Base-by-base conservation (phyloP, 2,888 invertebrate genomes). In the Galerucella pusilla region DNA sequence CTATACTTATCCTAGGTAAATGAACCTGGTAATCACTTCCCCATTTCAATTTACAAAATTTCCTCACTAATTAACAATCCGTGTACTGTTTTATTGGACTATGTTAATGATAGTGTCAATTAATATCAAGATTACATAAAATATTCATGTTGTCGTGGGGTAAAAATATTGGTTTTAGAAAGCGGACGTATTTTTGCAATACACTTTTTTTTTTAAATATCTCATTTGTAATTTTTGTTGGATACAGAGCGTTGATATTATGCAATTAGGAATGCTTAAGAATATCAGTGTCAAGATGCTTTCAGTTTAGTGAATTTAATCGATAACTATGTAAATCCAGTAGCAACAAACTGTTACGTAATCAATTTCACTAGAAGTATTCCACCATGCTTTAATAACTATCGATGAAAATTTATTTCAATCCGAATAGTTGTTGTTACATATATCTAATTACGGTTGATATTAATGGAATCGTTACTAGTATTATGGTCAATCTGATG, bases 301-400 rank as follows among this genome's bases (percentile, higher is more conserved):
- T 57, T 49, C 57, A 57, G 20, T 57, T 42, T 57, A 20, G 16
- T 57, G 3, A 57, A 57, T 57, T 57, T 20, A 57, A 20, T 57
- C 57, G 57, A 57, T 57, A 57, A 57, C 57, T 57, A 57, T 57
- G 57, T 57, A 57, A 57, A 57, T 57, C 20, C 20, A 20, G 57
- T 57, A 57, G 16, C 57, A 57, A 57, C 57, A 57, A 57, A 57
- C 57, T 20, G 10, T 57, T 57, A 57, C 20, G 57, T 16, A 57
- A 57, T 20, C n/a, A 57, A 57, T 57, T 57, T 57, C 57, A 16
- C 57, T 57, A 16, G 10, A 57, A 57, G 10, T 57, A 57, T 57
- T 57, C 57, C 20, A 42, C 3, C 57, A 20, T 16, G 20, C 11
- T 57, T 57, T 57, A 10, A 57, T 20, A 20, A 57, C 9, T 10